Conservation (phyloP, 2,113 vertebrate species). For the Axis porcinus region DNA sequence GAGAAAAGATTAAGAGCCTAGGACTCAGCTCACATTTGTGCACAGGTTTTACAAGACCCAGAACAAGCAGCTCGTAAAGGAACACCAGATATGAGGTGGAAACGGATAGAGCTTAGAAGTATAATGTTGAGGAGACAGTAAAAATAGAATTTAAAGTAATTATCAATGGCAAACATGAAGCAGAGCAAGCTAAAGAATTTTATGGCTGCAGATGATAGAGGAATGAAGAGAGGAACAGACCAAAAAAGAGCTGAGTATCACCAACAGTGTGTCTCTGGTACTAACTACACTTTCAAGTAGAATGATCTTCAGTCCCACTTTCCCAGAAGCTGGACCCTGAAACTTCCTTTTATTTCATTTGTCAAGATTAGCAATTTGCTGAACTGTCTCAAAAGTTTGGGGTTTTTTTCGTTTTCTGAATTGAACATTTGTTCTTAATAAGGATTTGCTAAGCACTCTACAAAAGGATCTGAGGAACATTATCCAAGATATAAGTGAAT, state of each 20-base stretch:
- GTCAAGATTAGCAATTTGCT: slow-evolving; percentile 4
- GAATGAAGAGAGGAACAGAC: background rate
- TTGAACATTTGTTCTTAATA: slow-evolving; percentile 42
- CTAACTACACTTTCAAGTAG: background rate
- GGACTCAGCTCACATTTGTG: background rate
- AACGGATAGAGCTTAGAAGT: background rate
- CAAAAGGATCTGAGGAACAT: background rate
- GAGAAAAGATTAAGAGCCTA: background rate
- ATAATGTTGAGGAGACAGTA: background rate
- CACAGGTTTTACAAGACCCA: background rate
- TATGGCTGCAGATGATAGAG: background rate
- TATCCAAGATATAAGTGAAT: slow-evolving; percentile 33
- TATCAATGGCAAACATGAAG: slow-evolving; percentile 3
- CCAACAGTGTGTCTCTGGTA: background rate
- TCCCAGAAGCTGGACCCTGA: slow-evolving; percentile 33
- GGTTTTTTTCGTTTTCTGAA: slow-evolving; percentile 22
- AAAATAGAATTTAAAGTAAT: background rate
- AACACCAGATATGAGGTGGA: background rate
- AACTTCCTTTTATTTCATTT: slow-evolving; percentile 23
- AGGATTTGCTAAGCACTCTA: slow-evolving; percentile 33
- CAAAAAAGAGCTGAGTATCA: background rate
- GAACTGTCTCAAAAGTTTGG: slow-evolving; percentile 13
- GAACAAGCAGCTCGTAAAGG: background rate
- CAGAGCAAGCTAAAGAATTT: background rate
- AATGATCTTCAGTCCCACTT: slow-evolving; percentile 20